A percentile compares a stretch with the other conserved stretches of the same genome.
Conservation (phyloP, 2,797 vertebrate species). For the Cygnus olor region DNA sequence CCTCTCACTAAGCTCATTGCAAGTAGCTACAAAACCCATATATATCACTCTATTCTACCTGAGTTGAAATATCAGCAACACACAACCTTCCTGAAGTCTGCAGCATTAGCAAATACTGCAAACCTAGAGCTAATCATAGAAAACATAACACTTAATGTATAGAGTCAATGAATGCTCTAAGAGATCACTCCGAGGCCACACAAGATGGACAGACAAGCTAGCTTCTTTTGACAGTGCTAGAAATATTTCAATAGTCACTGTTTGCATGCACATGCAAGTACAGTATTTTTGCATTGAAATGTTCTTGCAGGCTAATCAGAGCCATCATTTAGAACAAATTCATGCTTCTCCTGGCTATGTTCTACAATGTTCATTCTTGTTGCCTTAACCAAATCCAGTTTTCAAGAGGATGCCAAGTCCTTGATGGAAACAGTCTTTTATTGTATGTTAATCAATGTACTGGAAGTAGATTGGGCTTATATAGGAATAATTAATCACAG, state of each 20-base stretch:
- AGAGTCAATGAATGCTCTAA: neutral
- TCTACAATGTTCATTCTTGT: neutral
- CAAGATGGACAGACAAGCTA: neutral
- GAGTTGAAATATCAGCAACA: neutral
- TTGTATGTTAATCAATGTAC: neutral
- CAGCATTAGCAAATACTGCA: neutral
- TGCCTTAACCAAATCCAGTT: conserved; percentile 7
- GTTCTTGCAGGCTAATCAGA: neutral
- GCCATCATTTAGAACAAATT: neutral
- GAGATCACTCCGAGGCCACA: neutral
- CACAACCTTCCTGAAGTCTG: neutral
- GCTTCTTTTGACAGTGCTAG: fast-evolving
- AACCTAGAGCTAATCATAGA: neutral
- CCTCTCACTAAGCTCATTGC: neutral
- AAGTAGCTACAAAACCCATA: neutral
- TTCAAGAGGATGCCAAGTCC: conserved; percentile 16
- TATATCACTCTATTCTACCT: neutral
- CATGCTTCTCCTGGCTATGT: neutral
- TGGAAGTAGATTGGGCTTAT: neutral
- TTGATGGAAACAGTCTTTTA: conserved; percentile 22
- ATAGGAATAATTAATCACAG: conserved; percentile 43
- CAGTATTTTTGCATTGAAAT: neutral
- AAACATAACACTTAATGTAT: neutral
- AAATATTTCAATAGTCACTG: neutral
- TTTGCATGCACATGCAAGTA: neutral